phyloP scores from a whole-genome alignment of 2,888 invertebrate genomes.

The Geotrupes spiniger region DNA sequence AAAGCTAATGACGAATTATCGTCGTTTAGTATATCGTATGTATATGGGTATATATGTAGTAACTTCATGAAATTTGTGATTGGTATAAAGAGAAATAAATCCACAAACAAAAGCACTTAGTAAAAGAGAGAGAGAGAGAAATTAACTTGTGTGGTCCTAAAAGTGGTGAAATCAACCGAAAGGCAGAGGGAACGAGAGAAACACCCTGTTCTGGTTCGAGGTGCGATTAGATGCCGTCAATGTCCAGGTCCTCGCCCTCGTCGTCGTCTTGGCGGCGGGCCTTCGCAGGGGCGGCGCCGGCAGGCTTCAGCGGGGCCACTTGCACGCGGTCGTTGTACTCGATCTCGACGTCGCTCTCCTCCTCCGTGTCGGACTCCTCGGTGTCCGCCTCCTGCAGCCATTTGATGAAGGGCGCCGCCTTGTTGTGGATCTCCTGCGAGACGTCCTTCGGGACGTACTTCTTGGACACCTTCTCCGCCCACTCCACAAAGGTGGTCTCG shows the following conservation, averaged over 20 bases:
- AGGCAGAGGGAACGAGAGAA: constrained; percentile 12
- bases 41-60: too few relatives aligned
- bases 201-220: constrained; percentile 30
- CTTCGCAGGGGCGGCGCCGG: constrained; percentile 49
- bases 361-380: constrained; percentile 77
- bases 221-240: constrained; percentile 78
- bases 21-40: too few relatives aligned
- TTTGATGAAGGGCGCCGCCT: constrained; percentile 90
- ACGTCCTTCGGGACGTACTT: constrained; percentile 92
- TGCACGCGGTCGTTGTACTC: constrained; percentile 87
- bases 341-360: constrained; percentile 69
- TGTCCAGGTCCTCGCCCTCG: constrained; percentile 83
- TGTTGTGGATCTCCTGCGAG: constrained; percentile 86
- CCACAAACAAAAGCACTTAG: constrained; percentile 13
- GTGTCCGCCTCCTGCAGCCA: constrained; percentile 98
- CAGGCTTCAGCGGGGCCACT: constrained; percentile 68
- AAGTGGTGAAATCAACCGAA: constrained; percentile 6
- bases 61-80: not conserved
- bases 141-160: constrained; percentile 7
- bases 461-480: constrained; percentile 88
- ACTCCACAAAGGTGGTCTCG: constrained; percentile 91
- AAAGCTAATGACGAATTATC: constrained; percentile 24
- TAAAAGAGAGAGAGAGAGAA: not conserved
- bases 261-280: constrained; percentile 58
- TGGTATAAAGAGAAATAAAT: constrained; percentile 8